Base-by-base conservation (phyloP, 2,888 invertebrate species). In the Parnassius smintheus region DNA sequence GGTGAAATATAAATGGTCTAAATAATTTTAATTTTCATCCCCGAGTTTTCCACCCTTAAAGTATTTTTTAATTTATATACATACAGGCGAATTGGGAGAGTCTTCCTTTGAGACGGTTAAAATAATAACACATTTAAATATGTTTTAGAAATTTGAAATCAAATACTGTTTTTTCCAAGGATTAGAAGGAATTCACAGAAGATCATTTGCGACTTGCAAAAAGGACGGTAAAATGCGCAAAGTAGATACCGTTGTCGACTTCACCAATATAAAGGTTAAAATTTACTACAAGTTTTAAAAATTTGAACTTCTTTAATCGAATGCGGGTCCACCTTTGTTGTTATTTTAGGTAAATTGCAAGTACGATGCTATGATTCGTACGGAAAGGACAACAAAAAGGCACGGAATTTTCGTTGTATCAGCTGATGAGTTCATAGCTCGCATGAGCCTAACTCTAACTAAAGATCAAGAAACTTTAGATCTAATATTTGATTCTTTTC, bases 221-320 rank as follows among this genome's bases (percentile, higher is more conserved):
- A 70, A 64, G 35, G 63, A 62, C 0, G 62, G 67, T 0, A 52
- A 68, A 0, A 48, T 80, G 2, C 78, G 84, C 13, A 67, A 69
- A 25, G 69, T 87, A 1, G 81, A 87, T 58, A 62, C 77, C 2
- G 67, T 82, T 2, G 70, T 88, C 18, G 83, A 81, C 1, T 89
- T 90, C 69, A 83, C 83, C 66, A 76, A 76, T 61, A 72, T 90
- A 45, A 87, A 84, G 82, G 90, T 88, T 41, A 12, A 41, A 49
- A 49, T 13, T 8, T 7, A 13, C 8, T 49, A 49, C 8, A 49
- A 49, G 18, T 18, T 49, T 9, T 18, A 12, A 11, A 9, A 25
- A 3, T 25, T 25, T 25, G 0, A 25, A 25, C 4, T 25, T 25
- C 25, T 25, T 0, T 25, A 25, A 25, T 25, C 25, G 4, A 2